Evolutionary conservation across 2,888 invertebrate genomes (phyloP).

Genomic region (Cremastobaeus sp.): DNA sequence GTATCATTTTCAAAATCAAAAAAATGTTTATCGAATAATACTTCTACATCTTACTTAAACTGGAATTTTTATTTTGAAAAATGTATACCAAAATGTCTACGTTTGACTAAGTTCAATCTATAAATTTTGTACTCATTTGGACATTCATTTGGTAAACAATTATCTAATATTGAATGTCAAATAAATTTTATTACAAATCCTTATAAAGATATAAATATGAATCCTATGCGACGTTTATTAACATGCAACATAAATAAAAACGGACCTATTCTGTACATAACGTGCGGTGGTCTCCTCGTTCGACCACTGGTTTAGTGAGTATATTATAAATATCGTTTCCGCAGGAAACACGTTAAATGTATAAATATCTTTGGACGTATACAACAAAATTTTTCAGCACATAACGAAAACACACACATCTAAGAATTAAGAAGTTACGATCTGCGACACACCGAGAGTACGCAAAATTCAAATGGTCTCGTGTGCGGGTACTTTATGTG

Average conservation of each 20-base stretch:
- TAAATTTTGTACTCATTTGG: too few species aligned
- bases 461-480: background rate
- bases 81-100: too few species aligned
- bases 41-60: too few species aligned
- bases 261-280: background rate
- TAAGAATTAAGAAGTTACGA: conserved; percentile 10
- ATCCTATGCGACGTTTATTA: conserved; percentile 33
- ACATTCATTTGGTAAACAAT: too few species aligned
- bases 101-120: too few species aligned
- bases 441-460: conserved; percentile 30
- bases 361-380: conserved; percentile 52
- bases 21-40: too few species aligned
- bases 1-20: too few species aligned
- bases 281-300: conserved; percentile 14
- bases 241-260: conserved; percentile 51
- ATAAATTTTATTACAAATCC: conserved; percentile 41
- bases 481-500: background rate
- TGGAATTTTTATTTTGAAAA: too few species aligned
- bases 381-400: conserved; percentile 12
- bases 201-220: conserved; percentile 41
- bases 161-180: too few species aligned
- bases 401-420: conserved; percentile 7
- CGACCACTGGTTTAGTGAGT: conserved; percentile 7
- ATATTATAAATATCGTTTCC: conserved; percentile 44
- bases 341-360: conserved; percentile 35